Conservation (phyloP, 92 coral and sea anemone genomes). For the Actinernus sp. region DNA sequence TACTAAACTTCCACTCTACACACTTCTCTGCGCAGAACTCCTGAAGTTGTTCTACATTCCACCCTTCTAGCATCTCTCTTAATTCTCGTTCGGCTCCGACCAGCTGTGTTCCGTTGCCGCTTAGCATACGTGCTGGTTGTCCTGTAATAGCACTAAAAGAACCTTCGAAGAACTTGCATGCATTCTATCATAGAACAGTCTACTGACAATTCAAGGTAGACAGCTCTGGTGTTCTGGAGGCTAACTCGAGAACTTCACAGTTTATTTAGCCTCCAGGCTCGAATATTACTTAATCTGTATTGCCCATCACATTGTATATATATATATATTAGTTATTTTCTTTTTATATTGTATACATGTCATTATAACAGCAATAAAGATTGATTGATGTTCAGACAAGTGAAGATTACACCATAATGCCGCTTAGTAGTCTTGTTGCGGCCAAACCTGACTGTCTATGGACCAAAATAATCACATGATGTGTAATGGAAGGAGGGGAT, state of each 20-base stretch:
- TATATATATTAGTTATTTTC: no score
- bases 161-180: slow-evolving; percentile 16
- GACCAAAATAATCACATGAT: slow-evolving; percentile 70
- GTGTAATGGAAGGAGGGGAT: slow-evolving; percentile 65
- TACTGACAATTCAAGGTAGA: slow-evolving; percentile 24
- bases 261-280: no score
- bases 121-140: slow-evolving; percentile 11
- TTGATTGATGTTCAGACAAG: no score
- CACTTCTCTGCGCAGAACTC: slow-evolving; percentile 31
- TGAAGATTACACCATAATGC: slow-evolving; percentile 38
- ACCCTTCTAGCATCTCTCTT: slow-evolving; percentile 14
- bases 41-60: neutral
- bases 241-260: no score
- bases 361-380: no score
- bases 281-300: no score
- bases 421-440: slow-evolving; percentile 41
- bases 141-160: neutral
- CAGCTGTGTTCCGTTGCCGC: slow-evolving; percentile 21
- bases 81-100: slow-evolving; percentile 1
- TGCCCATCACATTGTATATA: no score
- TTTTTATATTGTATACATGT: no score
- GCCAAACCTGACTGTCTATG: slow-evolving; percentile 20
- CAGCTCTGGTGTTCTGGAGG: slow-evolving; percentile 35
- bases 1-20: slow-evolving; percentile 28
- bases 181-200: slow-evolving; percentile 38